Evolutionary conservation across 2,888 invertebrate species (phyloP), one percentile per base, ranked within the genome.

Genomic region (Drosophila paucipuncta): DNA sequence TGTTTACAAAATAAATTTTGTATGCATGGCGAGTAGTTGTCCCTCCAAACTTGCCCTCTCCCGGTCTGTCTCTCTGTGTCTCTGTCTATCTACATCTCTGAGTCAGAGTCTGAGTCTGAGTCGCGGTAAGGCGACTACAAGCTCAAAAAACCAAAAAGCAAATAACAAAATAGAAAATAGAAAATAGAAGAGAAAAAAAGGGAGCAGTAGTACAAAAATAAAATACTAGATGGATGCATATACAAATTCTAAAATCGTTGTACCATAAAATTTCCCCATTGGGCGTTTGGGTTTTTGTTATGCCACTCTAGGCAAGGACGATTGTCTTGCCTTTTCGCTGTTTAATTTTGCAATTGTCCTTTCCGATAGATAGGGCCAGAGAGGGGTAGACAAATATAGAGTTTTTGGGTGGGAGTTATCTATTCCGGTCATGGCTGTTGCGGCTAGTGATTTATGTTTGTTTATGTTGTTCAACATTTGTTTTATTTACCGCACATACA

Each of bases 251-350:
- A 83, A 85, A 89, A 84, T 91, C 91, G 83, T 74, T 91, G 90
- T 88, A 88, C 85, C 91, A 90, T 91, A 90, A 91, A 91, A 91
- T 91, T 91, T 91, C 85, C 91, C 91, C 89, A 89, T 81, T 85
- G 91, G 91, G 82, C 86, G 83, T 70, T 85, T 81, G 60, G 78
- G 64, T 43, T 63, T 73, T 64, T 72, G 63, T 76, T 73, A 62
- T 80, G 65, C 63, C 53, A 69, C 63, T 73, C 72, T 65, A 39
- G 69, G 73, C 73, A 66, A 88, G 89, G 88, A 88, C 73, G 68
- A 75, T 71, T 75, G 73, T 71, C 63, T 73, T 71, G 87, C 87
- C 78, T 77, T 77, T 86, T 83, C 82, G 83, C 85, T 90, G 88
- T 91, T 88, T 87, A 89, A 88, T 90, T 90, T 86, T 68, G 79